Percentiles rank a stretch among this genome's conserved stretches.
phyloP scores from a whole-genome alignment of 2,113 vertebrate genomes.

The Promerops cafer region DNA sequence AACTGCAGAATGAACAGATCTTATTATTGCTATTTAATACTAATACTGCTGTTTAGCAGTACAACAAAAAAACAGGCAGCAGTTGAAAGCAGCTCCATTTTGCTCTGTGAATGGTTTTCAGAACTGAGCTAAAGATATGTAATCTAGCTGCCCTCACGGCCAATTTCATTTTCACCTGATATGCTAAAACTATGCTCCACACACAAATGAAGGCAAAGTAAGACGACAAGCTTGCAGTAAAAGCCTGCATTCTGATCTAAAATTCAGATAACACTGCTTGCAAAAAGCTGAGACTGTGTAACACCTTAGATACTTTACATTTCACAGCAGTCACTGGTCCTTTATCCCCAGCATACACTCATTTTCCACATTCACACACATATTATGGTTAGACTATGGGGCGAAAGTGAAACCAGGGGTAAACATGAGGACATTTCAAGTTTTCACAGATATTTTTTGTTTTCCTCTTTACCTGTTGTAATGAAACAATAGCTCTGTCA shows the following conservation, averaged over 20 bases:
- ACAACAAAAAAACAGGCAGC: neutral
- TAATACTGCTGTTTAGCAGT: neutral
- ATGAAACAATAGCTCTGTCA: constrained; percentile 79
- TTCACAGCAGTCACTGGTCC: neutral
- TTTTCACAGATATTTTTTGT: neutral
- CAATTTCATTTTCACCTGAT: neutral
- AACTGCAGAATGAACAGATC: neutral
- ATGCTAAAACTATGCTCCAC: neutral
- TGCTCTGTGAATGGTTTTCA: neutral
- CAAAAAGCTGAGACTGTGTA: neutral
- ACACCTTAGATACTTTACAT: neutral
- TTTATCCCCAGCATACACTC: neutral
- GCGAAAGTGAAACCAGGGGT: neutral
- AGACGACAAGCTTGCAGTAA: neutral
- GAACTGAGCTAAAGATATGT: neutral
- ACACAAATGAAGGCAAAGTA: neutral
- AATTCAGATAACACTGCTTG: neutral
- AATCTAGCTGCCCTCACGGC: neutral
- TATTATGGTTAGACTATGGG: neutral
- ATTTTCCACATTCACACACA: neutral
- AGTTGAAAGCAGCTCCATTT: neutral
- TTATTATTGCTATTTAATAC: neutral
- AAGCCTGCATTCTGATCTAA: neutral
- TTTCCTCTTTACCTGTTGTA: constrained; percentile 79
- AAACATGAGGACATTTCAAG: neutral